Conservation (phyloP, 1,140 invertebrate genomes). For the Pantala flavescens region DNA sequence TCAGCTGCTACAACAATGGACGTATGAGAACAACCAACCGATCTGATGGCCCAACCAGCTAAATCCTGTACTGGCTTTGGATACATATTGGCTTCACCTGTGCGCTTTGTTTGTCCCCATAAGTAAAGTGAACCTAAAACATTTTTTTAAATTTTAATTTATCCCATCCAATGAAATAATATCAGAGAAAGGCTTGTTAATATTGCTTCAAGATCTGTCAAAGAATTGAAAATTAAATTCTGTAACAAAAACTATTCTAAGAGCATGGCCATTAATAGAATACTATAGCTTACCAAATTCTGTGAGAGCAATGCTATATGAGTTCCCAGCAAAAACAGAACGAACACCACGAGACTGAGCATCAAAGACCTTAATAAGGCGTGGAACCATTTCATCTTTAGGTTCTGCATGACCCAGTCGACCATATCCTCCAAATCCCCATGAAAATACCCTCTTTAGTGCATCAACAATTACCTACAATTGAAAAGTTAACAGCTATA, state of each 20-base stretch:
- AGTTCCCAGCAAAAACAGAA: slow-evolving; percentile 70
- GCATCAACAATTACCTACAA: slow-evolving; percentile 71
- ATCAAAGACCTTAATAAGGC: slow-evolving; percentile 82
- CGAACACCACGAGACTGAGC: slow-evolving; percentile 68
- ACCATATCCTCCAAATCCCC: slow-evolving; percentile 91
- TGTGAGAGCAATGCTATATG: slow-evolving; percentile 73
- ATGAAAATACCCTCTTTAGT: slow-evolving; percentile 76
- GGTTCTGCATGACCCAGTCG: slow-evolving; percentile 83
- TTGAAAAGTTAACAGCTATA: slow-evolving; percentile 14
- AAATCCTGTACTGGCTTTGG: slow-evolving; percentile 89
- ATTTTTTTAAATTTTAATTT: too few species aligned
- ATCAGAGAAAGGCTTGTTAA: too few species aligned
- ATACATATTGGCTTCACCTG: slow-evolving; percentile 93
- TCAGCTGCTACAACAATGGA: slow-evolving; percentile 82
- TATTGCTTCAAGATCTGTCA: too few species aligned
- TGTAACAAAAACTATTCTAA: too few species aligned
- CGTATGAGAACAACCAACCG: slow-evolving; percentile 65
- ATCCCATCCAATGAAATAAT: not conserved
- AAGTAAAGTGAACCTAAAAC: slow-evolving; percentile 54
- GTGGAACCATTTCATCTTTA: slow-evolving; percentile 81
- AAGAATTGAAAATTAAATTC: too few species aligned
- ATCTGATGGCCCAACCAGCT: slow-evolving; percentile 78
- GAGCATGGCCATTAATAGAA: too few species aligned
- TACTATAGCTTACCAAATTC: slow-evolving; percentile 49
- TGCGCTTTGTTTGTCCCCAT: slow-evolving; percentile 84